Base-by-base conservation (phyloP, 2,888 invertebrate genomes). In the Andrena minutula region DNA sequence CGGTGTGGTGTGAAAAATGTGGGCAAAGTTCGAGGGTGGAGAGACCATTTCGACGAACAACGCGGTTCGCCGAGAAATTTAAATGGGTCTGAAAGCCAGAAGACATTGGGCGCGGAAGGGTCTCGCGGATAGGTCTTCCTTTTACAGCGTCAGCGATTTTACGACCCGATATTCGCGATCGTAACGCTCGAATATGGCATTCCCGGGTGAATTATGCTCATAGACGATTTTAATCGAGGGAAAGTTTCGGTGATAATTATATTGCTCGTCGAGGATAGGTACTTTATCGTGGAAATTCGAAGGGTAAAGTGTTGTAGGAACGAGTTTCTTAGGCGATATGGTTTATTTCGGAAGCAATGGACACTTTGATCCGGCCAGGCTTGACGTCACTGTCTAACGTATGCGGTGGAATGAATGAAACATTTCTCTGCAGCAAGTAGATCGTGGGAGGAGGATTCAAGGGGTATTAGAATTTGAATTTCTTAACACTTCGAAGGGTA, bases 381-480 rank as follows among this genome's bases (percentile, higher is more conserved):
- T 83, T 61, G 75, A 63, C 53, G 23, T 47, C 28, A 26, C 16
- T 23, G 32, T 56, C 10, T 70, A 53, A 56, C 51, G 49, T 47
- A 53, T 58, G 69, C 69, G 10, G 61, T 72, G 65, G 64, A 72
- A 86, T 82, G 84, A 86, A 86, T 86, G 83, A 83, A 86, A 86
- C 86, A 86, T 83, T 83, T 86, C 72, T 63, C 73, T n/a, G 35
- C 60, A 16, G 49, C 66, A 77, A 76, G 60, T 69, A 73, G 69
- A 82, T 87, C 61, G 35, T 8, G 26, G 47, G 53, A 32, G n/a
- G 64, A 51, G 56, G 63, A 82, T 83, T 75, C 74, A 66, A 76
- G 49, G 20, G 65, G 74, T 79, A 86, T 86, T 86, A 86, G 68
- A 86, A 86, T 86, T 79, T 75, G 77, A 86, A 86, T 84, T 86